phyloP scores from a whole-genome alignment of 2,113 vertebrate species.

The Macheiramphus alcinus region DNA sequence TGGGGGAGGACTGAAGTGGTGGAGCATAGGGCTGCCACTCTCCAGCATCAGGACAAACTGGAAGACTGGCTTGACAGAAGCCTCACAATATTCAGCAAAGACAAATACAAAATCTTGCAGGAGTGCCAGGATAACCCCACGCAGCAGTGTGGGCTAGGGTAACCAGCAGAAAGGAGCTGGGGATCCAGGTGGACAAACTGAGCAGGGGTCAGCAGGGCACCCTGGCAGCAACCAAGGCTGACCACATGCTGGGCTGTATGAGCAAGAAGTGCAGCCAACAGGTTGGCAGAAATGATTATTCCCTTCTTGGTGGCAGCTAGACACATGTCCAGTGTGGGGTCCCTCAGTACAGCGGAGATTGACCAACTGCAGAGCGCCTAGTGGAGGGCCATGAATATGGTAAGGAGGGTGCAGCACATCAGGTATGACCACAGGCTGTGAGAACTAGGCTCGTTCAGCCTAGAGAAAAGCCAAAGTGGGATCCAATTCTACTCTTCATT shows the following conservation, averaged over 20 bases:
- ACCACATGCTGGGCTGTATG: background rate
- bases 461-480: background rate
- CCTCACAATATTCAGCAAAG: background rate
- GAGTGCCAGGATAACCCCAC: background rate
- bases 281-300: background rate
- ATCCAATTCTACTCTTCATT: background rate
- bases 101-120: background rate
- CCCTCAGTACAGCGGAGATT: accelerated
- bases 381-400: background rate
- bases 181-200: background rate
- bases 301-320: background rate
- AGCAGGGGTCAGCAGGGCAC: background rate
- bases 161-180: background rate
- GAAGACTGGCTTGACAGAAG: background rate
- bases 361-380: background rate
- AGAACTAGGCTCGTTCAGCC: background rate
- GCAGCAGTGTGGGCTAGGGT: accelerated
- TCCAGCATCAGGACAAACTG: background rate
- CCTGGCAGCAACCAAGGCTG: background rate
- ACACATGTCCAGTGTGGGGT: accelerated
- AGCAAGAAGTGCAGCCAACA: background rate
- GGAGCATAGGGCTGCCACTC: background rate
- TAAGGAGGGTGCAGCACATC: background rate
- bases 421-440: background rate
- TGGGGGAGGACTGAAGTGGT: background rate